Evolutionary conservation across 2,888 invertebrate species (phyloP), one percentile per base, ranked within the genome.

Genomic region (Gortyna flavago): DNA sequence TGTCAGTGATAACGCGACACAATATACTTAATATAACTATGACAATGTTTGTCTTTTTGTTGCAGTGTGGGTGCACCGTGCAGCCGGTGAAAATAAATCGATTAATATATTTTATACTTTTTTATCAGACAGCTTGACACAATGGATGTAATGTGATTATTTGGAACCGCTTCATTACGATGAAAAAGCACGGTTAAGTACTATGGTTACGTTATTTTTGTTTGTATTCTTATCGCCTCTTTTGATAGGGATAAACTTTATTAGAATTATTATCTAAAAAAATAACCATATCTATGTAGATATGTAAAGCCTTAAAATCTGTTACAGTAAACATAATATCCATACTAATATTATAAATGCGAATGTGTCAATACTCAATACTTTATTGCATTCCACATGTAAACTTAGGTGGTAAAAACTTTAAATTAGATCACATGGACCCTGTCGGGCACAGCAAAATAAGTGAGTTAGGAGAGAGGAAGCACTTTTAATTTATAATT

Each of bases 1-100:
- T 94, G 95, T 95, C 95, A 94, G 90, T 93, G 96, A 95, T 96
- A 95, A 93, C 90, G 90, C 87, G 83, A 81, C 85, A 93, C 89
- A 92, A 92, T 91, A 92, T 91, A n/a, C n/a, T n/a, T n/a, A 90
- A 91, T 91, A 92, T 91, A 90, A 90, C 91, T 94, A 95, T 94
- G 94, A 94, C 92, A 91, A 25, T 93, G 93, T 93, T 93, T 93
- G 92, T 93, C 91, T 92, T 93, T 89, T 92, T 92, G 89, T 83
- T 82, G 81, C 84, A 77, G 81, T 85, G 85, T 81, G 84, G 80
- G 87, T 89, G 84, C 83, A 81, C 61, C 71, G 75, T 59, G 80
- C 67, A 68, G 48, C 68, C 77, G 74, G 83, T 82, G 75, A 79
- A 84, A 85, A 86, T 87, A 84, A 87, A 87, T 89, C 84, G 86